Base-by-base conservation (phyloP, 1,140 invertebrate species). In the Drosophila bocqueti region DNA sequence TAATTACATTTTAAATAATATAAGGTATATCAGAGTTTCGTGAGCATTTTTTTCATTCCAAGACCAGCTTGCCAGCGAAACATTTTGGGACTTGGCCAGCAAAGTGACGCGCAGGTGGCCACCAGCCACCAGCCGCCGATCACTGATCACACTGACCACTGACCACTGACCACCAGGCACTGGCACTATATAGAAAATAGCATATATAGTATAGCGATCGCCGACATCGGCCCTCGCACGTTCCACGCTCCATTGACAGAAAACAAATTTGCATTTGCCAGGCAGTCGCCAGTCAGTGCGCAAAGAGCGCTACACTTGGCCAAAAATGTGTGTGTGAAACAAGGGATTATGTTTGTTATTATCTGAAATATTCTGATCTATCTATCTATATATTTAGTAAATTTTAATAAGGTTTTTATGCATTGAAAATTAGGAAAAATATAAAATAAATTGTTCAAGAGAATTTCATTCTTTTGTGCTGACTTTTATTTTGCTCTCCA, bases 181-280 rank as follows among this genome's bases (percentile, higher is more conserved):
- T 21, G 24, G 29, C 61, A 60, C 15, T 42, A 43, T 42, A 42
- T 61, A 43, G 18, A 31, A 61, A 52, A 62, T 34, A 31, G 62
- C 62, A 62, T 21, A 61, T 65, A 65, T 67, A 65, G 26, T 65
- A 65, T 66, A 52, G 36, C 61, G 36, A 50, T 46, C 66, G 64
- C 67, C 47, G 62, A 67, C 67, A 73, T 62, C 52, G 79, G 36
- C 79, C 79, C 79, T 81, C 79, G 62, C 79, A 81, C 79, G 79
- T 81, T 76, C 72, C 78, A 61, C 59, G 71, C 73, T 79, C 67
- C 76, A 79, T 79, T 79, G 76, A 79, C 76, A 79, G 75, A 57
- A 69, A 77, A 64, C 71, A 74, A 74, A 74, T 74, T 73, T 74
- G 71, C 71, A 74, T 73, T 73, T 73, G 68, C 54, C 68, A 74